A percentile compares a stretch with the other conserved stretches of the same genome.
Evolutionary conservation across 2,888 invertebrate genomes (phyloP).

Genomic region (Ypsolopha sequella): DNA sequence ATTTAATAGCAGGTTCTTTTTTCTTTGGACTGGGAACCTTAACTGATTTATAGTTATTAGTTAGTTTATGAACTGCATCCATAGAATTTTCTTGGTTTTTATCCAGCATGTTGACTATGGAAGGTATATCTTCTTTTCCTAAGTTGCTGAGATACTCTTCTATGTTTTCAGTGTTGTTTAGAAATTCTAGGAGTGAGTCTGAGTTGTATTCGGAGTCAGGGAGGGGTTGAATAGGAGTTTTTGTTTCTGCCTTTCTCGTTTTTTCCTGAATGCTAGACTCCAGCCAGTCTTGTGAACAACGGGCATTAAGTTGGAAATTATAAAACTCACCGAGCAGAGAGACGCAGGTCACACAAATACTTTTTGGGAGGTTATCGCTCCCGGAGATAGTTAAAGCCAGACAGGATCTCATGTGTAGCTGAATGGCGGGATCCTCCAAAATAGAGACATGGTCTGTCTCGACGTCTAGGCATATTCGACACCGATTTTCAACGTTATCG

Average conservation of each 20-base stretch:
- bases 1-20: slow-evolving; percentile 21
- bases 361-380: slow-evolving; percentile 46
- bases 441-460: slow-evolving; percentile 46
- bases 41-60: slow-evolving; percentile 21
- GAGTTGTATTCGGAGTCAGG: slow-evolving; percentile 63
- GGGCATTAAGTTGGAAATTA: slow-evolving; percentile 55
- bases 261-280: slow-evolving; percentile 43
- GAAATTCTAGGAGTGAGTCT: slow-evolving; percentile 56
- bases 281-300: slow-evolving; percentile 58
- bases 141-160: slow-evolving; percentile 56
- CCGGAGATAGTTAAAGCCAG: slow-evolving; percentile 35
- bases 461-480: slow-evolving; percentile 51
- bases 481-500: slow-evolving; percentile 40
- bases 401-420: slow-evolving; percentile 51
- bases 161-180: slow-evolving; percentile 59
- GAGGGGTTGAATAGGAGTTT: slow-evolving; percentile 47
- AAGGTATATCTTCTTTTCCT: slow-evolving; percentile 60
- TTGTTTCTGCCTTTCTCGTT: slow-evolving; percentile 38
- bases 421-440: slow-evolving; percentile 43
- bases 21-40: slow-evolving; percentile 47
- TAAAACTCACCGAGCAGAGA: slow-evolving; percentile 51
- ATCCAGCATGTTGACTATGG: slow-evolving; percentile 54
- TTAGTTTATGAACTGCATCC: slow-evolving; percentile 22
- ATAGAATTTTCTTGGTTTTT: slow-evolving; percentile 35
- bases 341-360: slow-evolving; percentile 47